Evolutionary conservation across 2,888 invertebrate species (phyloP).

Genomic region (Liposcelis brunnea): DNA sequence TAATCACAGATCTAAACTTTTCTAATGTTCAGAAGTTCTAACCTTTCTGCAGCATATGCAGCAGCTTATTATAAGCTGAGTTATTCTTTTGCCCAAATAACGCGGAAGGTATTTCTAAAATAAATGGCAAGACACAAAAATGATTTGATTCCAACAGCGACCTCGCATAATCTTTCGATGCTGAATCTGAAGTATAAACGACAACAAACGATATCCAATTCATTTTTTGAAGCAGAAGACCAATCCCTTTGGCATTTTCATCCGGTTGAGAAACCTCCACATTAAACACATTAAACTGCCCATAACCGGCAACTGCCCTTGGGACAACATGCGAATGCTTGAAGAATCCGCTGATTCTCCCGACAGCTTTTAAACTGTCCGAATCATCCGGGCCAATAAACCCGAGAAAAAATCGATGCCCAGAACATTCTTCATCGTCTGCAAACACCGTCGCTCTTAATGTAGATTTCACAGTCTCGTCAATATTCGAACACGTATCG

Average conservation of each 20-base stretch:
- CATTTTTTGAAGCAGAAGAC: slow-evolving; percentile 21
- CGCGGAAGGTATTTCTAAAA: too few species aligned
- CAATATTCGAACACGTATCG: slow-evolving; percentile 27
- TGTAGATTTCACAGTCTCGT: slow-evolving; percentile 24
- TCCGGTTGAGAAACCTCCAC: slow-evolving; percentile 9
- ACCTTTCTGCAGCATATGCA: too few species aligned
- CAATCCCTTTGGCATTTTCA: slow-evolving; percentile 18
- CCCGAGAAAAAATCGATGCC: slow-evolving; percentile 26
- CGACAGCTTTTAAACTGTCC: slow-evolving; percentile 23
- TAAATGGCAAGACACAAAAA: slow-evolving; percentile 10
- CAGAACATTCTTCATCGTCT: slow-evolving; percentile 24
- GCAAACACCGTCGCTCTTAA: slow-evolving; percentile 26
- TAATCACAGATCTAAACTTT: too few species aligned
- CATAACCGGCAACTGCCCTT: background rate
- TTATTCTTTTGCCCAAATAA: too few species aligned
- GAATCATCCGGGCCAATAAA: slow-evolving; percentile 26
- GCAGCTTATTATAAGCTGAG: too few species aligned
- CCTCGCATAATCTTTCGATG: too few species aligned
- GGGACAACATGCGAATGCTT: slow-evolving; percentile 24
- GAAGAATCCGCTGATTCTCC: slow-evolving; percentile 25
- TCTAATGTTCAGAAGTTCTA: too few species aligned
- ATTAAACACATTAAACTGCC: slow-evolving; percentile 1
- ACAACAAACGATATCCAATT: slow-evolving; percentile 25
- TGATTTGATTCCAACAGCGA: slow-evolving; percentile 16
- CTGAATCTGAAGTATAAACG: slow-evolving; percentile 18